These are phyloP conservation scores for Prolemur simus DNA, from an alignment of 2,113 vertebrate species.

Conservation along the genomic window DNA sequence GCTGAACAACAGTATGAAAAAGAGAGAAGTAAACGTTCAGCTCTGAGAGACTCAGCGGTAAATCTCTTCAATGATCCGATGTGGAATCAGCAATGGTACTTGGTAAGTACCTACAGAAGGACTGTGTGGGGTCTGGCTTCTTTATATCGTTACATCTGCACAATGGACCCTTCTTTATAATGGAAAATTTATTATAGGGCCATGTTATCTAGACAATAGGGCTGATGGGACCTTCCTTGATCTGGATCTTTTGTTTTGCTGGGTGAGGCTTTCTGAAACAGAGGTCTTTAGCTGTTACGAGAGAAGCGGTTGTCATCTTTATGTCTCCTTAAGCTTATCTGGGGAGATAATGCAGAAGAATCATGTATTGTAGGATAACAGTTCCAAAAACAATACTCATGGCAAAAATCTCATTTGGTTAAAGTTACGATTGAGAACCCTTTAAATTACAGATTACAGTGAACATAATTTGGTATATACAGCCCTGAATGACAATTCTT, in stretches of 20 bases:
- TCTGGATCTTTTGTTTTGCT: not conserved
- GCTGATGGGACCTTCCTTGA: not conserved
- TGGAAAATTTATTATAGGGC: not conserved
- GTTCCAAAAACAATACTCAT: not conserved
- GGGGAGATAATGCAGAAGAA: not conserved
- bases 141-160: not conserved
- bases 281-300: not conserved
- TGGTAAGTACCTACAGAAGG: constrained; percentile 87
- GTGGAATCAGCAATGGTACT: constrained; percentile 99
- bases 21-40: constrained; percentile 89
- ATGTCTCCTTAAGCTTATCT: constrained; percentile 2
- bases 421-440: not conserved
- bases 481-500: not conserved
- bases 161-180: not conserved
- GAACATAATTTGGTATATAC: not conserved
- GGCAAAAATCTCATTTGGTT: not conserved
- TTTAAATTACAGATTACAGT: not conserved
- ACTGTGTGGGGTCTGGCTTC: not conserved
- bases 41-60: constrained; percentile 84
- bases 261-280: not conserved
- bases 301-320: not conserved
- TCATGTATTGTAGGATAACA: not conserved
- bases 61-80: constrained; percentile 97
- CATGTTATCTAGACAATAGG: not conserved
- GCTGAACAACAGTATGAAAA: constrained; percentile 98